These are phyloP conservation scores for Apodemus sylvaticus DNA, from an alignment of 2,113 vertebrate genomes.

Conservation along the genomic window DNA sequence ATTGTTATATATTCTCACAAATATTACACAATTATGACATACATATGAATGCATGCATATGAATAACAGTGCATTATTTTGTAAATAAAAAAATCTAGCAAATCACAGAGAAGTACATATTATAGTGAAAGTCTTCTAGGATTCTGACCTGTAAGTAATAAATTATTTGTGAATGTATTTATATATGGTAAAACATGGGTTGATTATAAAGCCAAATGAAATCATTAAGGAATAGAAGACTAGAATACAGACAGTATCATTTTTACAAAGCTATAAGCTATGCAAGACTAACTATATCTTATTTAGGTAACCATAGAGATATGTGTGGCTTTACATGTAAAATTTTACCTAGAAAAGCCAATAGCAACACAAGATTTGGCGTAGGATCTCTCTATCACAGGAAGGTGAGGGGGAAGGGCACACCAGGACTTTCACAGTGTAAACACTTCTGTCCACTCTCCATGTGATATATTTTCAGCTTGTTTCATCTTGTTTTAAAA, in stretches of 20 bases:
- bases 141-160: not conserved
- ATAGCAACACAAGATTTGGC: not conserved
- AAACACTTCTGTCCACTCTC: not conserved
- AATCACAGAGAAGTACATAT: not conserved
- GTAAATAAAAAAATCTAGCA: not conserved
- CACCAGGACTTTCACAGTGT: not conserved
- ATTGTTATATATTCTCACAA: not conserved
- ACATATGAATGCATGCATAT: not conserved
- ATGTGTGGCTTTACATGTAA: not conserved
- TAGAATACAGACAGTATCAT: not conserved
- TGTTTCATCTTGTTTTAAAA: not conserved
- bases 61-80: not conserved
- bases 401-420: not conserved
- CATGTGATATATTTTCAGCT: not conserved
- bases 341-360: slow-evolving; percentile 27
- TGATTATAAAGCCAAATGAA: slow-evolving; percentile 27
- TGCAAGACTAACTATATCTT: not conserved
- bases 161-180: slow-evolving; percentile 1
- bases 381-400: not conserved
- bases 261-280: slow-evolving; percentile 40
- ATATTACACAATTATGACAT: not conserved
- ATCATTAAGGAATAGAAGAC: not conserved
- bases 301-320: not conserved
- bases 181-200: not conserved
- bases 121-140: slow-evolving; percentile 14